phyloP scores from a whole-genome alignment of 2,797 vertebrate species.

The Gastrophryne carolinensis region DNA sequence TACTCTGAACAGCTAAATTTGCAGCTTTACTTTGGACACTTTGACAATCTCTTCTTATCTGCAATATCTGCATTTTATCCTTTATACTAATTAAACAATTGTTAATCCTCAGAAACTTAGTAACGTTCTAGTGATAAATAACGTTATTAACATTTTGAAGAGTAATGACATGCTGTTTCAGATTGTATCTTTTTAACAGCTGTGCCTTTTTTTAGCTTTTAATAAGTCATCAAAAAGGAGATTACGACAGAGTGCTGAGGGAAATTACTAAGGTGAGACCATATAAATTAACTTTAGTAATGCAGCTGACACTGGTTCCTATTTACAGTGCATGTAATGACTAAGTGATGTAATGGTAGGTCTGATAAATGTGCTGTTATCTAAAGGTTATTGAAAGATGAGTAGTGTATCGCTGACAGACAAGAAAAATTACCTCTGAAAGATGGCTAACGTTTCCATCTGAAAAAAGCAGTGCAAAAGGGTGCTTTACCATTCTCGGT shows the following conservation, averaged over 20 bases:
- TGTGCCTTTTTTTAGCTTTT: not conserved
- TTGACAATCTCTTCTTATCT: not conserved
- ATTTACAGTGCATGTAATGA: constrained; percentile 9
- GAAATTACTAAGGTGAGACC: constrained; percentile 3
- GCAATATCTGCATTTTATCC: not conserved
- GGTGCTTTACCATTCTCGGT: too few species aligned
- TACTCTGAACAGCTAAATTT: not conserved
- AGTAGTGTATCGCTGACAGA: not conserved
- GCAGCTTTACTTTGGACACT: not conserved
- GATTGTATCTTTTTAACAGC: not conserved
- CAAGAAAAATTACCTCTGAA: constrained; percentile 22
- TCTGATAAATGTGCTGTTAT: constrained; percentile 23
- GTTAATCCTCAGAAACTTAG: not conserved
- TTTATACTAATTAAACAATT: not conserved
- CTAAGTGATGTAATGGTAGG: not conserved
- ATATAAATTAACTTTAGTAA: not conserved
- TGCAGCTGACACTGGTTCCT: not conserved
- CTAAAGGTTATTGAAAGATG: constrained; percentile 17
- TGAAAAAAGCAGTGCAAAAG: too few species aligned
- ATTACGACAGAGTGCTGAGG: not conserved
- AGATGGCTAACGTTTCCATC: too few species aligned
- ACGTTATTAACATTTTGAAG: not conserved
- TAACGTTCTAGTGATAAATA: not conserved
- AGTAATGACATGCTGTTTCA: not conserved
- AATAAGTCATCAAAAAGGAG: not conserved